Base-by-base conservation (phyloP, 2,888 invertebrate species). In the Phortica magna region DNA sequence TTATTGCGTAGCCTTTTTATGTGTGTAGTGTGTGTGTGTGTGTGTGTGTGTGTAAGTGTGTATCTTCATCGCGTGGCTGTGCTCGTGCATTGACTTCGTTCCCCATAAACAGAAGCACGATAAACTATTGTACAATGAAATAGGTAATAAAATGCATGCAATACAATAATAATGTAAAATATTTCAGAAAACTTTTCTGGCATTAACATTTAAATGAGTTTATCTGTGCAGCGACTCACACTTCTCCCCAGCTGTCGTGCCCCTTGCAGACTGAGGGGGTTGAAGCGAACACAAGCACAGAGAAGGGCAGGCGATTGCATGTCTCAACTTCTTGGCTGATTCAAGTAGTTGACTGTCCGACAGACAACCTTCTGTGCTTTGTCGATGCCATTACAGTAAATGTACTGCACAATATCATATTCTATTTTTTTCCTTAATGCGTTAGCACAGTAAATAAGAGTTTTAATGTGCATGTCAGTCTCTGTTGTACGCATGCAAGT, bases 141-240 rank as follows among this genome's bases (percentile, higher is more conserved):
- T 81, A 81, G 82, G 78, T 81, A 84, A 84, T 84, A 83, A 82
- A 84, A 81, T 83, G 83, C 83, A 82, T 78, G 82, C 83, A 77
- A 80, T 83, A 72, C 72, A 72, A 72, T 41, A 72, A 72, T 72
- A 72, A 70, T 57, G 72, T 39, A 55, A 73, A 75, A 72, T 75
- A 75, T 65, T 74, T 75, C 48, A 72, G 19, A 70, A 76, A 83
- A 85, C 80, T 81, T 85, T 80, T 76, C 80, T 83, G 86, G 48
- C 83, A 87, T 87, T 87, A 87, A 85, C 87, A 88, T 87, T 87
- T 87, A 87, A 87, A 87, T 88, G 84, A 86, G 88, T 85, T 86
- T 88, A 86, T 88, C 84, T 86, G 79, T 64, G 39, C 19, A 59
- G 7, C 9, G 57, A 57, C 55, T 31, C 61, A 17, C 19, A 61